phyloP scores from a whole-genome alignment of 2,797 vertebrate species.

The Coluber constrictor region DNA sequence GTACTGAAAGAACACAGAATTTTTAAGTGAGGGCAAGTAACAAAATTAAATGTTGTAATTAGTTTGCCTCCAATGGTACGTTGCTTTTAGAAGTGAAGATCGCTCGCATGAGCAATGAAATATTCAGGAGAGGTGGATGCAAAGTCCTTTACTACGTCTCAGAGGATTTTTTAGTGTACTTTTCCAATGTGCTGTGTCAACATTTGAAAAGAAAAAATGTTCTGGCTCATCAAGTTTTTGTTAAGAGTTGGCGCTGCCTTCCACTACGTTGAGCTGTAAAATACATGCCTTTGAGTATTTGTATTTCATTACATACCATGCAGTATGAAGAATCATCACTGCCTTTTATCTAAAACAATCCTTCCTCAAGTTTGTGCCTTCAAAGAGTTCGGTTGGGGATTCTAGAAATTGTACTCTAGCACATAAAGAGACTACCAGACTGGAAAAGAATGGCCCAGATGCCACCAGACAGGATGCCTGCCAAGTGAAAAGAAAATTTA shows the following conservation, averaged over 20 bases:
- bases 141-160: not conserved
- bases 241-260: not conserved
- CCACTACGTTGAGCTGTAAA: not conserved
- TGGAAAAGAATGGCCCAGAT: not conserved
- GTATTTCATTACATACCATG: not conserved
- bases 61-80: not conserved
- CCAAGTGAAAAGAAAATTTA: not conserved
- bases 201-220: not conserved
- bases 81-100: not conserved
- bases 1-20: not conserved
- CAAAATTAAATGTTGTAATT: not conserved
- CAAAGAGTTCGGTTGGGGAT: not conserved
- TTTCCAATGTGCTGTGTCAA: not conserved
- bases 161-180: conserved; percentile 5
- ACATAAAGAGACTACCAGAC: not conserved
- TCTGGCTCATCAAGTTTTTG: not conserved
- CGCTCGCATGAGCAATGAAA: not conserved
- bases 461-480: not conserved
- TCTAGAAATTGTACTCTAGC: not conserved
- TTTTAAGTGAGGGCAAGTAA: not conserved
- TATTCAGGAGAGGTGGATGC: not conserved
- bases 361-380: not conserved
- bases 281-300: not conserved
- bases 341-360: not conserved
- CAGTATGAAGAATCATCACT: not conserved